A percentile compares a stretch with the other conserved stretches of the same genome.
Evolutionary conservation across 2,113 vertebrate genomes (phyloP).

Genomic region (Heloderma charlesbogerti): DNA sequence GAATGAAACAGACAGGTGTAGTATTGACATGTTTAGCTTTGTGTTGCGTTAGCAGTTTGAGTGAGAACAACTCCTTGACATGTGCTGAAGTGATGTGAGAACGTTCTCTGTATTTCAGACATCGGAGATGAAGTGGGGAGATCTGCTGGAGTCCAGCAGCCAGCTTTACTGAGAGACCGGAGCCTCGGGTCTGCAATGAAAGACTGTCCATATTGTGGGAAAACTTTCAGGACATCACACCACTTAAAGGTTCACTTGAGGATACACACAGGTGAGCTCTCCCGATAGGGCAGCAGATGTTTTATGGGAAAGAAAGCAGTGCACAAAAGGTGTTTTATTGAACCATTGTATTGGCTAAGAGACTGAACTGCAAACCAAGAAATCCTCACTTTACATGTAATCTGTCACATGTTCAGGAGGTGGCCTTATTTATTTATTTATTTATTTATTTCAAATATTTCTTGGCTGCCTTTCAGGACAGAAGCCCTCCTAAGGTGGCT

Average conservation of each 20-base stretch:
- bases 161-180: slow-evolving; percentile 90
- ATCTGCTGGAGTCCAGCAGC: slow-evolving; percentile 85
- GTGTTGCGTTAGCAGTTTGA: slow-evolving; percentile 89
- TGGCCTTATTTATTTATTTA: no score
- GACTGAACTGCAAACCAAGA: neutral
- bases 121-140: slow-evolving; percentile 94
- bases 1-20: slow-evolving; percentile 85
- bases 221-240: slow-evolving; percentile 98
- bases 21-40: slow-evolving; percentile 91
- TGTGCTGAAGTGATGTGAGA: slow-evolving; percentile 91
- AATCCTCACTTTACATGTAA: neutral
- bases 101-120: slow-evolving; percentile 89
- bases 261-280: slow-evolving; percentile 97
- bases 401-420: neutral
- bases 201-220: slow-evolving; percentile 98
- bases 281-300: neutral
- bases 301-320: neutral
- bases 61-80: slow-evolving; percentile 82
- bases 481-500: no score
- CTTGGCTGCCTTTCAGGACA: no score
- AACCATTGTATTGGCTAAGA: neutral
- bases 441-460: no score
- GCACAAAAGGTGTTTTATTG: neutral
- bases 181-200: slow-evolving; percentile 94
- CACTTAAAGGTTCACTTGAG: slow-evolving; percentile 99